Percentiles rank a stretch among this genome's conserved stretches.
Conservation (phyloP, 2,888 invertebrate genomes). For the Sarcophaga carnaria region DNA sequence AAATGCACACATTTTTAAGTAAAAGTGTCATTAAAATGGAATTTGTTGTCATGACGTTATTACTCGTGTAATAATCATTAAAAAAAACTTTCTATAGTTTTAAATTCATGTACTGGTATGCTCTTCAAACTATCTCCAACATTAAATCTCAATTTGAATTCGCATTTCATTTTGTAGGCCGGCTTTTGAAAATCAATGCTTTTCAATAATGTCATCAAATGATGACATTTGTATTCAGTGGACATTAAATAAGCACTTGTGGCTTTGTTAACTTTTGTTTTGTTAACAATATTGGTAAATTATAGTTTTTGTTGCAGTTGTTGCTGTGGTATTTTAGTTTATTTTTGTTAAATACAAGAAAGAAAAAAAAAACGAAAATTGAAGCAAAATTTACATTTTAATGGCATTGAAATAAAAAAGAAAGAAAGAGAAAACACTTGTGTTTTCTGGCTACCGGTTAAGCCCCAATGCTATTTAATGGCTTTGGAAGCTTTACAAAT, state of each 20-base stretch:
- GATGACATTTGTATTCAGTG: slow-evolving; percentile 24
- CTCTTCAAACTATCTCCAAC: too few relatives aligned
- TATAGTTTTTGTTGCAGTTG: too few relatives aligned
- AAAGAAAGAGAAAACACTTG: background rate
- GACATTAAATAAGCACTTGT: too few relatives aligned
- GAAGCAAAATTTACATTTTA: slow-evolving; percentile 43
- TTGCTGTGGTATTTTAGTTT: slow-evolving; percentile 10
- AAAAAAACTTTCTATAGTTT: too few relatives aligned
- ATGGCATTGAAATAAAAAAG: background rate
- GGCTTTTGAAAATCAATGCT: background rate
- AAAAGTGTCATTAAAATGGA: too few relatives aligned
- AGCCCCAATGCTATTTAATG: background rate
- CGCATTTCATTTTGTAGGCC: background rate
- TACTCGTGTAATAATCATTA: too few relatives aligned
- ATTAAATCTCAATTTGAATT: too few relatives aligned
- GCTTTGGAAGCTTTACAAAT: background rate
- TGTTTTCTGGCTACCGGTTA: slow-evolving; percentile 33
- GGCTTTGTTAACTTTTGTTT: background rate
- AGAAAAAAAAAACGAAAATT: background rate
- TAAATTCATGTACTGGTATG: too few relatives aligned
- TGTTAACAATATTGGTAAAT: slow-evolving; percentile 21
- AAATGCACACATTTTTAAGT: too few relatives aligned
- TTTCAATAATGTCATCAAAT: background rate
- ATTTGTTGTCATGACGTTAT: too few relatives aligned
- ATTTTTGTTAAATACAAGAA: background rate